Evolutionary conservation across 1,140 invertebrate genomes (phyloP).

Genomic region (Calliphora vicina): DNA sequence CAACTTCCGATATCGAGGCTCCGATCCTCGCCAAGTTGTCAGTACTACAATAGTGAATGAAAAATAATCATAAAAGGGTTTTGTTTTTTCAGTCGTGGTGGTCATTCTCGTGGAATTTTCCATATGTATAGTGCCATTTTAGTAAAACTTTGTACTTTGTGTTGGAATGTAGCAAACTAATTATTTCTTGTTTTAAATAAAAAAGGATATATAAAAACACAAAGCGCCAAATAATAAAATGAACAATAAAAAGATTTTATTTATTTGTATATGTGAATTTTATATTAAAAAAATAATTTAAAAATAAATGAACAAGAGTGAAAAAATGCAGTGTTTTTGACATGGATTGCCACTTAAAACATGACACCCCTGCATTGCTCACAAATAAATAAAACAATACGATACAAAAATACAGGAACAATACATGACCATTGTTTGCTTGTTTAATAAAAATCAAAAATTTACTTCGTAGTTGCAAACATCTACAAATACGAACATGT

Average conservation of each 20-base stretch:
- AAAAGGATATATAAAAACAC: too few relatives aligned
- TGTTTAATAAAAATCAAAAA: constrained; percentile 1
- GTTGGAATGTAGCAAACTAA: too few relatives aligned
- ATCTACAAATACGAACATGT: too few relatives aligned
- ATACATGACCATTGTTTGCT: constrained; percentile 1
- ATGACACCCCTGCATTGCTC: constrained; percentile 7
- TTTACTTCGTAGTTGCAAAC: not conserved
- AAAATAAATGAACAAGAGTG: not conserved
- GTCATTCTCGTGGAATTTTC: too few relatives aligned
- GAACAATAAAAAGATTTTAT: not conserved
- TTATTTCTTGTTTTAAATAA: too few relatives aligned
- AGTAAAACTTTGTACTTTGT: too few relatives aligned
- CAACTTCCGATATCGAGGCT: too few relatives aligned
- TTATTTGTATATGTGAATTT: not conserved
- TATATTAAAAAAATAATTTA: not conserved
- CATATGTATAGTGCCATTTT: too few relatives aligned
- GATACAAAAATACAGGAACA: not conserved
- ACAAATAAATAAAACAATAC: not conserved
- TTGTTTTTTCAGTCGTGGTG: too few relatives aligned
- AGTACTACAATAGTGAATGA: too few relatives aligned
- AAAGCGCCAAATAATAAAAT: not conserved
- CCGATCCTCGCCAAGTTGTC: too few relatives aligned
- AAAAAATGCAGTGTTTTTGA: not conserved
- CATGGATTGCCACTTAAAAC: constrained; percentile 3
- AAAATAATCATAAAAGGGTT: too few relatives aligned